Evolutionary conservation across 1,140 invertebrate genomes (phyloP).

Genomic region (Drosophila sulfurigaster): DNA sequence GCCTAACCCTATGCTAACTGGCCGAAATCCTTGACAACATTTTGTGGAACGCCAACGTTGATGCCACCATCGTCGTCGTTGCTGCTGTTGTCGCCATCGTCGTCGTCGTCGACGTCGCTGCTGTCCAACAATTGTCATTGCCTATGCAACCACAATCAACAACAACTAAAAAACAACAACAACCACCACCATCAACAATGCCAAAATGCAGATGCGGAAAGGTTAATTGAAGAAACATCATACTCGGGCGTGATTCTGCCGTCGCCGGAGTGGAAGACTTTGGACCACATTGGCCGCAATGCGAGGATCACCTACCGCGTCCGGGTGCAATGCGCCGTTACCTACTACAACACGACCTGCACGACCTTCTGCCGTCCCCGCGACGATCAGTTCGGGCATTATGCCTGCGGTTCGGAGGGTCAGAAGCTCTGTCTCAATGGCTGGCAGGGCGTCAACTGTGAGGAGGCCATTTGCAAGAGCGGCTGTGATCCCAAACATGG

Average conservation of each 20-base stretch:
- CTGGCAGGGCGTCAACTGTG: constrained; percentile 97
- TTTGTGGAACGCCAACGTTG: constrained; percentile 77
- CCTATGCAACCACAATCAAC: constrained; percentile 41
- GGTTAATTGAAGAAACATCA: constrained; percentile 94
- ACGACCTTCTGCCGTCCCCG: constrained; percentile 96
- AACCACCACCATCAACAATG: constrained; percentile 28
- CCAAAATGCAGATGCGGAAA: constrained; percentile 86
- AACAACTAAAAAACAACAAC: constrained; percentile 20
- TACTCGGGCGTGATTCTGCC: constrained; percentile 96
- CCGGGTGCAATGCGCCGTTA: constrained; percentile 94
- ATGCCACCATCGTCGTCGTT: constrained; percentile 72
- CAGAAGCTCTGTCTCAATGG: constrained; percentile 96
- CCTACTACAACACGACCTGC: constrained; percentile 98
- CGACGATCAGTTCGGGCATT: constrained; percentile 97
- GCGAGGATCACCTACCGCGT: constrained; percentile 94
- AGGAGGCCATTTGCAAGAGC: constrained; percentile 94
- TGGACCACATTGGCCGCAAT: constrained; percentile 91
- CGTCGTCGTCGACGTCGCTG: constrained; percentile 24
- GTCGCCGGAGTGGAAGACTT: constrained; percentile 94
- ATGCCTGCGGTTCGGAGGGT: constrained; percentile 94
- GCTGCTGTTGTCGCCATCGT: constrained; percentile 8
- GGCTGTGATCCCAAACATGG: constrained; percentile 96
- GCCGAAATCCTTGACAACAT: constrained; percentile 39
- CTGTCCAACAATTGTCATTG: constrained; percentile 71
- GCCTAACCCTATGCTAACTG: constrained; percentile 23